Evolutionary conservation across 2,888 invertebrate species (phyloP).

Genomic region (Cheilosia impressa): DNA sequence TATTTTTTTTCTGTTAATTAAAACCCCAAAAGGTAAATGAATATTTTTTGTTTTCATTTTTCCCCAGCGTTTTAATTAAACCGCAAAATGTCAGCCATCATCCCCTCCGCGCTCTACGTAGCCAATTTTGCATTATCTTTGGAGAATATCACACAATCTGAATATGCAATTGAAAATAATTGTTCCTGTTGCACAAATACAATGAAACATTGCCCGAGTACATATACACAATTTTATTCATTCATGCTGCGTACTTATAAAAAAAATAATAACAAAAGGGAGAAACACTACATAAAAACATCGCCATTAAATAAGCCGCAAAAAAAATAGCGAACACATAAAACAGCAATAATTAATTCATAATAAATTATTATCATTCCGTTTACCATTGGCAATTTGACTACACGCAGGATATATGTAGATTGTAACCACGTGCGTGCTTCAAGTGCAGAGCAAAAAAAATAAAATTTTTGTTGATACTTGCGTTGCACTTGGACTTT

Average conservation of each 20-base stretch:
- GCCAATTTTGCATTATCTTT: constrained; percentile 61
- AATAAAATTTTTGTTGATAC: neutral
- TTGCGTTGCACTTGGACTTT: constrained; percentile 42
- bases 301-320: constrained; percentile 41
- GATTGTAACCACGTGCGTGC: neutral
- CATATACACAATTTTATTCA: constrained; percentile 5
- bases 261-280: constrained; percentile 39
- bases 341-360: constrained; percentile 68
- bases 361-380: constrained; percentile 73
- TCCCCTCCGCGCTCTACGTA: constrained; percentile 11
- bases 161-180: constrained; percentile 60
- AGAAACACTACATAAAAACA: constrained; percentile 37
- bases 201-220: neutral
- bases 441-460: neutral
- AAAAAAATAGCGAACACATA: constrained; percentile 24
- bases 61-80: constrained; percentile 67
- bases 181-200: constrained; percentile 11
- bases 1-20: constrained; percentile 57
- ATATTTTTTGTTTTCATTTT: constrained; percentile 27
- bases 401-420: constrained; percentile 50
- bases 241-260: neutral
- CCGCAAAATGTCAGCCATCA: constrained; percentile 53
- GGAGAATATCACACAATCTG: constrained; percentile 56
- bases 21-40: constrained; percentile 67
- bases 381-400: constrained; percentile 68